Conservation (phyloP, 2,888 invertebrate genomes). For the Lasioglossum morio region DNA sequence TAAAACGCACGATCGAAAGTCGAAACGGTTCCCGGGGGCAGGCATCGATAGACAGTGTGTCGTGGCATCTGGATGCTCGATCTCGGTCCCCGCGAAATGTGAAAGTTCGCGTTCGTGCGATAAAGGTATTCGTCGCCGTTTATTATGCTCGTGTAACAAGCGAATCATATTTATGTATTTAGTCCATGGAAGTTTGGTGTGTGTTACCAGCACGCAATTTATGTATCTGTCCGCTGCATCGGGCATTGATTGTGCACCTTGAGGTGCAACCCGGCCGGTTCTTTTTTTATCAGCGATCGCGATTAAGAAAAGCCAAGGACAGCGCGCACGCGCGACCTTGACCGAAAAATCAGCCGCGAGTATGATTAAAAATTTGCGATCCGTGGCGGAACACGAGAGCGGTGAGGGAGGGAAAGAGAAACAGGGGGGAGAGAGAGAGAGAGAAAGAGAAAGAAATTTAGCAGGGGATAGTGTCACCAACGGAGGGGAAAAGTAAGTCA, state of each 20-base stretch:
- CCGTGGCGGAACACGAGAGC: constrained; percentile 24
- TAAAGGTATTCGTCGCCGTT: constrained; percentile 42
- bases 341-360: constrained; percentile 67
- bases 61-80: neutral
- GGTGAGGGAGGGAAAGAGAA: neutral
- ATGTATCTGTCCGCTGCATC: constrained; percentile 60
- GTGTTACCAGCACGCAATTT: constrained; percentile 55
- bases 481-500: neutral
- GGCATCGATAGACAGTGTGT: neutral
- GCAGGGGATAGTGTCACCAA: neutral
- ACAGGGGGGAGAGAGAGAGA: neutral
- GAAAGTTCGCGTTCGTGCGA: constrained; percentile 43
- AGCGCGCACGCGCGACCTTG: constrained; percentile 57
- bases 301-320: constrained; percentile 64
- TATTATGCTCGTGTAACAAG: constrained; percentile 43
- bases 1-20: neutral
- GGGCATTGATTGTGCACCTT: constrained; percentile 56
- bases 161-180: constrained; percentile 62
- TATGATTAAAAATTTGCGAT: constrained; percentile 56
- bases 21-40: neutral
- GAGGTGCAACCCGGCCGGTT: constrained; percentile 41
- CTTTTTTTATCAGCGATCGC: constrained; percentile 58
- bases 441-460: neutral
- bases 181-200: constrained; percentile 58
- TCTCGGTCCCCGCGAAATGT: constrained; percentile 42